Conservation (phyloP, 1,140 invertebrate genomes). For the Lepidurus apus region DNA sequence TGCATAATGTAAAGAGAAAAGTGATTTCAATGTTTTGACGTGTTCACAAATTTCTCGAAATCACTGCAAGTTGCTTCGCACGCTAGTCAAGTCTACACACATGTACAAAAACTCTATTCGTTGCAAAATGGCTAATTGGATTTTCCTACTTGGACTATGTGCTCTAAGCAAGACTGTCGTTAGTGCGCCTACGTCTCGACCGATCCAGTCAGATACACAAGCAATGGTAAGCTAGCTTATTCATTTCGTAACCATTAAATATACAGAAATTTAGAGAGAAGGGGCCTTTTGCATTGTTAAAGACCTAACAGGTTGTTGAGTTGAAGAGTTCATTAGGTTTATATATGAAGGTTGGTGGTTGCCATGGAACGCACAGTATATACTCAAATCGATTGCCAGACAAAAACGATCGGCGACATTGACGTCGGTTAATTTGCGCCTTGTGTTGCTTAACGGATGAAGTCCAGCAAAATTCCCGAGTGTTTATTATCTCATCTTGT, state of each 20-base stretch:
- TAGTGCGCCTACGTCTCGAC: not conserved
- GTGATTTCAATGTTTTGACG: not conserved
- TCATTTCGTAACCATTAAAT: not conserved
- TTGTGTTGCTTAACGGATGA: not conserved
- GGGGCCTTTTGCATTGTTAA: too few species aligned
- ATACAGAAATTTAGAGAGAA: too few species aligned
- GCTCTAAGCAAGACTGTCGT: not conserved
- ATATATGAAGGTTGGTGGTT: not conserved
- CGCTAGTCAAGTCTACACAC: not conserved
- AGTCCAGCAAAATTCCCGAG: too few species aligned
- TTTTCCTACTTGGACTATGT: slow-evolving; percentile 10
- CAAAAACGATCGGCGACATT: not conserved
- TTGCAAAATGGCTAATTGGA: slow-evolving; percentile 1
- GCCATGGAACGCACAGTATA: not conserved
- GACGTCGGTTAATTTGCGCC: not conserved
- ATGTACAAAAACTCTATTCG: slow-evolving; percentile 4
- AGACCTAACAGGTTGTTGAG: too few species aligned
- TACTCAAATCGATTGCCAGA: not conserved
- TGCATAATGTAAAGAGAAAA: not conserved
- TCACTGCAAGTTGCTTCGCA: not conserved
- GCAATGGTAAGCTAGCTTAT: not conserved
- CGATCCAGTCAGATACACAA: not conserved
- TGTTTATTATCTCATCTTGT: not conserved
- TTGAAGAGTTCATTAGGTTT: too few species aligned
- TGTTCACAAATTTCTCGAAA: not conserved